Evolutionary conservation across 2,113 vertebrate species (phyloP).

Genomic region (Pelvicachromis taeniatus): DNA sequence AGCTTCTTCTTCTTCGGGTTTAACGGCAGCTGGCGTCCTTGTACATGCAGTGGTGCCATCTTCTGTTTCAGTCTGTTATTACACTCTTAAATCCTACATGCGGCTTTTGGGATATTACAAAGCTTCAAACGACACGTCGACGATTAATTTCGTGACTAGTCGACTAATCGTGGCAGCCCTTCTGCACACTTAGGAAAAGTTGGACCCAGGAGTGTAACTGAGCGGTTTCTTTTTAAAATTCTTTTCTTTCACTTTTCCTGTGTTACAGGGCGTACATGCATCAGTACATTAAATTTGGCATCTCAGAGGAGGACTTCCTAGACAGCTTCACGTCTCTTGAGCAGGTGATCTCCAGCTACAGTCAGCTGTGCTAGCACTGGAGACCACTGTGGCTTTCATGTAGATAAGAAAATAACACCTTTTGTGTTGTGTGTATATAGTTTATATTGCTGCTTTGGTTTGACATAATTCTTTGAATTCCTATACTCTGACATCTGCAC

Average conservation of each 20-base stretch:
- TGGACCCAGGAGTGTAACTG: background rate
- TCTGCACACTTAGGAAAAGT: background rate
- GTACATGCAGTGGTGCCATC: too few species aligned
- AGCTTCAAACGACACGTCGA: too few species aligned
- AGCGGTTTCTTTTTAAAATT: background rate
- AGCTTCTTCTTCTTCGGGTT: too few species aligned
- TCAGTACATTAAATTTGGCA: conserved; percentile 88
- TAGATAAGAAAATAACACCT: background rate
- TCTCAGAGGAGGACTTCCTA: conserved; percentile 93
- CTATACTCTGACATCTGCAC: background rate
- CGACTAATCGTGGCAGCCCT: too few species aligned
- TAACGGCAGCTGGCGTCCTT: too few species aligned
- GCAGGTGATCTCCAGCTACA: conserved; percentile 92
- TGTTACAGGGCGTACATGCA: conserved; percentile 87
- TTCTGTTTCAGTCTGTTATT: too few species aligned
- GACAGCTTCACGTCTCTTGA: conserved; percentile 89
- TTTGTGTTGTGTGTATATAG: background rate
- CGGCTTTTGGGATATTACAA: too few species aligned
- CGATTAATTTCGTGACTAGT: too few species aligned
- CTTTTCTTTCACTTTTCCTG: background rate
- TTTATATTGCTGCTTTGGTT: background rate
- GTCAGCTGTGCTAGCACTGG: conserved; percentile 62
- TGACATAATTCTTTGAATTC: background rate
- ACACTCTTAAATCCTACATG: too few species aligned
- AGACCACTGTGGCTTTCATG: background rate